Evolutionary conservation across 2,113 vertebrate species (phyloP), one percentile per base, ranked within the genome.

Genomic region (Trichomycterus rosablanca): DNA sequence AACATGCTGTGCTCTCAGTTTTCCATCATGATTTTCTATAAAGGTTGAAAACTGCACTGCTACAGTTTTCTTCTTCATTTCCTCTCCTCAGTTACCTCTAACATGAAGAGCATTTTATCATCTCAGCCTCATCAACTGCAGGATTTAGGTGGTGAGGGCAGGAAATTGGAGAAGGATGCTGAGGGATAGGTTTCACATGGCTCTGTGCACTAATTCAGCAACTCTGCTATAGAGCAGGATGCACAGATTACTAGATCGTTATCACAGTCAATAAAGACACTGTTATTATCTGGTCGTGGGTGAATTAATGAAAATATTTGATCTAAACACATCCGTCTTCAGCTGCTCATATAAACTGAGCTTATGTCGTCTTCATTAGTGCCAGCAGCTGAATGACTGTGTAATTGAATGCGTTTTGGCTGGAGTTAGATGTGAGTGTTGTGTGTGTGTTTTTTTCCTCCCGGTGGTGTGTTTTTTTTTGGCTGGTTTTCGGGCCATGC

Each of bases 371-470:
- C 51, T 45, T 20, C 23, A 7, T 57, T 26, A 11, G 35, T 42
- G 37, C 20, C 35, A 56, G 32, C 32, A 63, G 63, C 51, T 37
- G 55, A 22, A 45, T 59, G 53, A 35, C 28, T 34, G 58, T 51
- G 32, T 23, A 53, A 50, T 62, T 15, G 51, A 11, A 55, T 60
- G 40, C 30, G 53, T 57, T 55, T 61, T 11, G 59, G 43, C 43
- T 37, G 35, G 59, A 56, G 59, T 53, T 30, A 51, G 52, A 68
- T 23, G 55, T 57, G 58, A 62, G 66, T 42, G 43, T 20, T 66
- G 63, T 74, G 58, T 74, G 58, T 70, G n/a, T n/a, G n/a, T n/a
- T n/a, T n/a, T n/a, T 63, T 59, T 59, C 62, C 68, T 63, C 28
- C 59, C 45, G 70, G 64, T 67, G 68, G 57, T 43, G 68, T 44